Evolutionary conservation across 2,888 invertebrate species (phyloP).

Genomic region (Odontocolon sp.): DNA sequence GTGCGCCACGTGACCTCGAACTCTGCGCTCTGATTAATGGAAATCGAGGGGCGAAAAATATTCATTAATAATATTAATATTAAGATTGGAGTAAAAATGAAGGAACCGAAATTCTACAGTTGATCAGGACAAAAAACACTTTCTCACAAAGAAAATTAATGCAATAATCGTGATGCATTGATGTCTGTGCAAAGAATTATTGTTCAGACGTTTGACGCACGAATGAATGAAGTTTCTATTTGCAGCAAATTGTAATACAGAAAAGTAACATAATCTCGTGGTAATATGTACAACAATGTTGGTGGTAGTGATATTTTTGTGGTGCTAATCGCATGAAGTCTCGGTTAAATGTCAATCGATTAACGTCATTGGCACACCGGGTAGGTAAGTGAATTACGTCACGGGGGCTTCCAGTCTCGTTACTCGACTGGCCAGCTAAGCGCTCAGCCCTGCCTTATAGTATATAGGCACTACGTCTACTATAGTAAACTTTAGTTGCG

Average conservation of each 20-base stretch:
- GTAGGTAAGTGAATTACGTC: constrained; percentile 50
- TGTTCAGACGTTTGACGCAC: too few relatives aligned
- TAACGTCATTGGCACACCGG: constrained; percentile 43
- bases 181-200: too few relatives aligned
- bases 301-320: constrained; percentile 2
- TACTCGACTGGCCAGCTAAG: constrained; percentile 19
- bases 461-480: neutral
- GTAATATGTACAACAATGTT: neutral
- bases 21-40: too few relatives aligned
- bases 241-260: neutral
- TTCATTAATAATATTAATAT: too few relatives aligned
- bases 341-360: constrained; percentile 38
- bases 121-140: too few relatives aligned
- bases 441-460: neutral
- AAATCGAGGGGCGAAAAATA: too few relatives aligned
- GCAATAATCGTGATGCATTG: too few relatives aligned
- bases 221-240: too few relatives aligned
- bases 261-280: neutral
- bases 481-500: neutral
- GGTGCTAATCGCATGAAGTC: constrained; percentile 10
- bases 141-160: too few relatives aligned
- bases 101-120: too few relatives aligned
- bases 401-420: constrained; percentile 34
- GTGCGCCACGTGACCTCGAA: too few relatives aligned
- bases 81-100: too few relatives aligned